Evolutionary conservation across 1,140 invertebrate genomes (phyloP), one percentile per base, ranked within the genome.

Genomic region (Anoplolepis gracilipes): DNA sequence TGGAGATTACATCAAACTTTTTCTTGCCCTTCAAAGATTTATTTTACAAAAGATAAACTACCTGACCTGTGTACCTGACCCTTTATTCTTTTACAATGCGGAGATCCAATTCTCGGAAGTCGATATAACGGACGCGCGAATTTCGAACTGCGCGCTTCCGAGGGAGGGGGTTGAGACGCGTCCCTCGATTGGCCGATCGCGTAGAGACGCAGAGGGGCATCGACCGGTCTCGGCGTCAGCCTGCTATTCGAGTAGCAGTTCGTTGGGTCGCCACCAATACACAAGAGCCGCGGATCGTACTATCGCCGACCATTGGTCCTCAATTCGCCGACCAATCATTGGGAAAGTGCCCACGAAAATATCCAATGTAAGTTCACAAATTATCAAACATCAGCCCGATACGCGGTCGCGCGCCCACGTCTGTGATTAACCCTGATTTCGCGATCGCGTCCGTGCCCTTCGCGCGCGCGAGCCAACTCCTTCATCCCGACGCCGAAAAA

Each of bases 281-380:
- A 95, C 95, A 95, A 93, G 92, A 94, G 93, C 94, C 92, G 92
- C 91, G 92, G 93, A 94, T 92, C 94, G 91, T 94, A 19, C 95
- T 95, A 95, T 95, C 96, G 96, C 95, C 95, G 96, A 95, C 96
- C 96, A 96, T 96, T 96, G 96, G 96, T 96, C 96, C 96, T 96
- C 95, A 95, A 95, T 95, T 96, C 95, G 94, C 95, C 96, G 96
- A 96, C 96, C 96, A 96, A 96, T 96, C 96, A 96, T 96, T 96
- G 96, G 95, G 95, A 96, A 96, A 96, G 94, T 96, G 95, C 94
- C 93, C 93, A 95, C 95, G 94, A 96, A 96, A 97, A 96, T 97
- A 96, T 96, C 96, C 96, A 96, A 97, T 96, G 97, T 97, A 97
- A 97, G 97, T 97, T 95, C 96, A 96, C 96, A 96, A 96, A 97